A percentile compares a stretch with the other conserved stretches of the same genome.
Conservation (phyloP, 2,888 invertebrate genomes). For the Graphium colonna region DNA sequence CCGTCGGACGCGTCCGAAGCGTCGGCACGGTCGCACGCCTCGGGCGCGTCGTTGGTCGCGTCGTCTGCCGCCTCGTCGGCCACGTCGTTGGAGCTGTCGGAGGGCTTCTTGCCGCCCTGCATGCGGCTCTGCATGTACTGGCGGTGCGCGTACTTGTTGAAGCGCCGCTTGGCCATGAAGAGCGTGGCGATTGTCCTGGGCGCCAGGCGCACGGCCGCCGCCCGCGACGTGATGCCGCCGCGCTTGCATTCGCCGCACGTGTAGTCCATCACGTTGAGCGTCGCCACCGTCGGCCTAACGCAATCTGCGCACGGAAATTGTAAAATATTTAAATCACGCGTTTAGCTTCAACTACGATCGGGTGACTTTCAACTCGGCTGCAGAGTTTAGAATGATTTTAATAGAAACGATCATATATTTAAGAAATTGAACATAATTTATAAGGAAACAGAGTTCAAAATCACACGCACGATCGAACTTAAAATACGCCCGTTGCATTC, state of each 20-base stretch:
- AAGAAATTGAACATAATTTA: not conserved
- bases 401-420: too few relatives aligned
- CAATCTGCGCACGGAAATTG: conserved; percentile 67
- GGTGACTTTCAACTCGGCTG: conserved; percentile 17
- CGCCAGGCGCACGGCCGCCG: conserved; percentile 70
- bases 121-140: conserved; percentile 63
- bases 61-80: conserved; percentile 26
- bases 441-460: conserved; percentile 12
- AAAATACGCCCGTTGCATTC: conserved; percentile 49
- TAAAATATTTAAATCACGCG: too few relatives aligned
- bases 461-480: conserved; percentile 10
- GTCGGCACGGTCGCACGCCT: conserved; percentile 25
- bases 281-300: conserved; percentile 66
- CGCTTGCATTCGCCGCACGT: conserved; percentile 74
- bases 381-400: not conserved
- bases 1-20: conserved; percentile 24
- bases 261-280: conserved; percentile 58
- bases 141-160: conserved; percentile 77
- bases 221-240: conserved; percentile 74
- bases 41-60: conserved; percentile 17
- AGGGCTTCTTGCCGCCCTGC: conserved; percentile 22
- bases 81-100: conserved; percentile 20
- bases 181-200: conserved; percentile 75
- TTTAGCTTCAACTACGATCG: not conserved
- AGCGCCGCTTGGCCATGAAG: conserved; percentile 76